Percentiles rank a stretch among this genome's conserved stretches.
Conservation (phyloP, 2,113 vertebrate genomes). For the Silurus asotus region DNA sequence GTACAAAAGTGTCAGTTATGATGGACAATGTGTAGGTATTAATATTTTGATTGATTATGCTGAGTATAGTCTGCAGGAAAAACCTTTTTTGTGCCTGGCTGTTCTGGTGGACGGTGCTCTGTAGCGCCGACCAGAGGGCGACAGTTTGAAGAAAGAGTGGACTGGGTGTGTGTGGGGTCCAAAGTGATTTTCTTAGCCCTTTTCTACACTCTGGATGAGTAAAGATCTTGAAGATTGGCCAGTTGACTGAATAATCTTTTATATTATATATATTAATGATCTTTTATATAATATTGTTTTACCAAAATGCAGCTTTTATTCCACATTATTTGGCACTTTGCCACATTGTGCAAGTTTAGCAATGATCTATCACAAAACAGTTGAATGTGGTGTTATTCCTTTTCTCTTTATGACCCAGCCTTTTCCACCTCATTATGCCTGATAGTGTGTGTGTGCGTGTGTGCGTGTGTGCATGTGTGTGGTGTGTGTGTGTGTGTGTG, state of each 20-base stretch:
- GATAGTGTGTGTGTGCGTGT: slow-evolving; percentile 1
- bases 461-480: not conserved
- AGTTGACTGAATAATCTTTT: not conserved
- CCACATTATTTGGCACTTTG: slow-evolving; percentile 11
- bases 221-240: not conserved
- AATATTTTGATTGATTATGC: too few species aligned
- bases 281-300: not conserved
- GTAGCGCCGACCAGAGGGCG: too few species aligned
- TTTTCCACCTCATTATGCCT: slow-evolving; percentile 21
- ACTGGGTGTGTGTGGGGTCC: too few species aligned
- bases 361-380: not conserved
- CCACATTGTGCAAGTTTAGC: not conserved
- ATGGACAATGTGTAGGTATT: too few species aligned
- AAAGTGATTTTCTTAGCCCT: too few species aligned
- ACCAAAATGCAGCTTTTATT: not conserved
- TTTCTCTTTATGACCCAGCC: not conserved
- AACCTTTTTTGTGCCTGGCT: too few species aligned
- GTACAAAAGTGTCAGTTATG: too few species aligned
- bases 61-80: too few species aligned
- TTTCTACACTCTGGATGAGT: too few species aligned
- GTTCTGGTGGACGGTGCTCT: too few species aligned
- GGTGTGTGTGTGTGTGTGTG: not conserved
- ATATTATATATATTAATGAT: too few species aligned
- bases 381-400: slow-evolving; percentile 12
- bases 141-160: too few species aligned